Evolutionary conservation across 2,888 invertebrate genomes (phyloP).

Genomic region (Pollenia griseotomentosa): DNA sequence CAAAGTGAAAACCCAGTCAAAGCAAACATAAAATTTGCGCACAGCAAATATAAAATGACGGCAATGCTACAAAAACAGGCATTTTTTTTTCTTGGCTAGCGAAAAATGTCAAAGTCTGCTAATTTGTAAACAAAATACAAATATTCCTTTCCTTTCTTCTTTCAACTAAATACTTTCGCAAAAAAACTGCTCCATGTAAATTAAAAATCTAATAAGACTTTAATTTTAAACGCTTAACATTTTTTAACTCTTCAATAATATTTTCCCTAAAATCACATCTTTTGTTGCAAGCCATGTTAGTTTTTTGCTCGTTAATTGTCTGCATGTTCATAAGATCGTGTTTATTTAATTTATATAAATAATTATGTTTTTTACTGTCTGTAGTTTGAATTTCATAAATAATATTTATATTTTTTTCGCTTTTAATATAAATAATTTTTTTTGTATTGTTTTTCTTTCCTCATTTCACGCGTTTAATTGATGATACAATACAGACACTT

Average conservation of each 20-base stretch:
- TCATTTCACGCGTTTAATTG: conserved; percentile 53
- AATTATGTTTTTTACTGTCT: conserved; percentile 24
- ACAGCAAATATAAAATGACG: too few relatives aligned
- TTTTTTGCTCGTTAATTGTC: conserved; percentile 19
- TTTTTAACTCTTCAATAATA: not conserved
- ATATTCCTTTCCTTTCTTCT: too few relatives aligned
- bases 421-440: conserved; percentile 27
- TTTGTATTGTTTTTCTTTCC: conserved; percentile 29
- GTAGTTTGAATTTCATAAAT: conserved; percentile 44
- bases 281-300: conserved; percentile 7
- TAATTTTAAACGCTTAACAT: too few relatives aligned
- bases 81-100: too few relatives aligned
- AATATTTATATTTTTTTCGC: conserved; percentile 22
- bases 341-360: conserved; percentile 16
- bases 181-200: too few relatives aligned
- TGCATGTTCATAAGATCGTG: conserved; percentile 41
- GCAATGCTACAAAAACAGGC: too few relatives aligned
- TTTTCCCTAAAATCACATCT: not conserved
- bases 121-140: too few relatives aligned
- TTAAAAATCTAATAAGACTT: too few relatives aligned
- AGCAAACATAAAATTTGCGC: too few relatives aligned
- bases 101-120: too few relatives aligned
- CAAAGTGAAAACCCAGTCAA: too few relatives aligned
- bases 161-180: too few relatives aligned
- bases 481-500: conserved; percentile 35